Conservation (phyloP, 1,140 invertebrate genomes). For the Hyposmocoma kahamanoa region DNA sequence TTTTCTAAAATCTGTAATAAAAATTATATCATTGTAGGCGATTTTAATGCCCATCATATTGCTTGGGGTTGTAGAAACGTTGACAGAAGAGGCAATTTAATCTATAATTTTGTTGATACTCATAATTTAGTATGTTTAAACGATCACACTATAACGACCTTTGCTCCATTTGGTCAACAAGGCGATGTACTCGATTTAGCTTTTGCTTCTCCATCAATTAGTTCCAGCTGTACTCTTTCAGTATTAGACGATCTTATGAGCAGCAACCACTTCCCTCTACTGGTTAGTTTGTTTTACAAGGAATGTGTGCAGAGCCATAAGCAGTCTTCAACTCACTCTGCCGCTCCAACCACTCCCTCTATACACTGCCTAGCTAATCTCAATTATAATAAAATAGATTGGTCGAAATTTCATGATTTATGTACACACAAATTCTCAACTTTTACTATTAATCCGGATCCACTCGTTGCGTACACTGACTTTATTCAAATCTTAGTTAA, state of each 20-base stretch:
- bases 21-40: slow-evolving; percentile 2
- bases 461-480: not conserved
- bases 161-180: not conserved
- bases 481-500: not conserved
- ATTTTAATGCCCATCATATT: slow-evolving; percentile 2
- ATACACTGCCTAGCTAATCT: no score
- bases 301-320: no score
- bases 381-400: not conserved
- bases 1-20: not conserved
- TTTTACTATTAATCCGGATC: not conserved
- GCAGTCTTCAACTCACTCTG: not conserved
- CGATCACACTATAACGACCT: not conserved
- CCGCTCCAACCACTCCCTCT: no score
- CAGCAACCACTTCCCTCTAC: not conserved
- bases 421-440: not conserved
- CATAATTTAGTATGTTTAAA: slow-evolving; percentile 3
- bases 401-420: not conserved
- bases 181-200: not conserved
- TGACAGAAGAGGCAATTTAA: not conserved
- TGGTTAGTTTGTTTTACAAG: no score
- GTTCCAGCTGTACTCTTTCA: not conserved
- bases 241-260: not conserved
- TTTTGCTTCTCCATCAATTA: not conserved
- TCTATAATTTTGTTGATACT: not conserved
- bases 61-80: not conserved